Base-by-base conservation (phyloP, 2,888 invertebrate species). In the Orthosia cruda region DNA sequence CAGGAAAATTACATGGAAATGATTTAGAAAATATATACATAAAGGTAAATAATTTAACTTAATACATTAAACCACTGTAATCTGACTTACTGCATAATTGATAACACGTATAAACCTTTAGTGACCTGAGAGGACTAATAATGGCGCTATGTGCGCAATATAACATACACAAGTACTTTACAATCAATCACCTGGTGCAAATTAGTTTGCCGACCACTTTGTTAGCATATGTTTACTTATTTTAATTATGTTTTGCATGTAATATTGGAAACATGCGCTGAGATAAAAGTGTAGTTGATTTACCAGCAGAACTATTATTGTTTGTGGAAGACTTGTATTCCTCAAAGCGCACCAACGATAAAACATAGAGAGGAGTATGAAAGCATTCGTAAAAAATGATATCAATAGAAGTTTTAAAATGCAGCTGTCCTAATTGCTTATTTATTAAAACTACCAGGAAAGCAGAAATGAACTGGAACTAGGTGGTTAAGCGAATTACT, bases 101-200 rank as follows among this genome's bases (percentile, higher is more conserved):
- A 75, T 63, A 61, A 47, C 84, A 71, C 47, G 45, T 72, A 45
- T 61, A 74, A 67, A 73, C 59, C 65, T 74, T 65, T 23, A 50
- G 32, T 49, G 49, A 61, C 71, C 64, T 67, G 73, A 67, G 78
- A 65, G 45, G 71, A 81, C 58, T 84, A 54, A 57, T 69, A 68
- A 78, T 78, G 40, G 11, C 47, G 32, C 57, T 85, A 71, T 78
- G 49, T 78, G 71, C 85, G 71, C 84, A 74, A 71, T 79, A 68
- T 58, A 55, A 69, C 45, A 20, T 55, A 59, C 59, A 16, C 32
- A 63, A 26, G 49, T 54, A 65, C n/a, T 45, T 18, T 18, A 57
- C 16, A 26, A 71, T 58, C 32, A 57, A 79, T 72, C 74, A 68
- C 57, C 74, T 68, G 61, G 52, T 66, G 62, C 68, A 71, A 79